Evolutionary conservation across 2,888 invertebrate genomes (phyloP), one percentile per base, ranked within the genome.

Genomic region (Laothoe populi): DNA sequence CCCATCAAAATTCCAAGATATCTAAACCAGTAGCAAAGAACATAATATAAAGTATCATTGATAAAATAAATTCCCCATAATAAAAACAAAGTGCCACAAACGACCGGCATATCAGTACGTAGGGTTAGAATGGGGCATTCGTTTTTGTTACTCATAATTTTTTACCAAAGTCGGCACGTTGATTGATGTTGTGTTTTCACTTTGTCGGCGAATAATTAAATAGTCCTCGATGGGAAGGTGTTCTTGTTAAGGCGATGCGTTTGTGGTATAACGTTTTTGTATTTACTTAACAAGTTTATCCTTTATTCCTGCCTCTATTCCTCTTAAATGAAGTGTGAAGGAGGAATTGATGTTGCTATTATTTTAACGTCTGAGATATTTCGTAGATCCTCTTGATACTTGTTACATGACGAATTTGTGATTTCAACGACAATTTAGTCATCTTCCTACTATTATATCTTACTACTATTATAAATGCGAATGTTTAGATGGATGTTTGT

Each of bases 191-290:
- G 66, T 79, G 77, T 82, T 80, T 76, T 82, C 75, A 70, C 82
- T 83, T 83, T 83, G 81, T 72, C 85, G 83, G 82, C 75, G 77
- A 81, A 80, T 82, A 84, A 85, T 83, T 84, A 81, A 85, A 84
- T 80, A 78, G 74, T 66, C 66, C 60, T 65, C 65, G 64, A 68
- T 66, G 72, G 65, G 66, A 70, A 67, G 67, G 66, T 61, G 64
- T 66, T 65, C 67, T 58, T 66, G 61, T 65, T 65, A 60, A 66
- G 60, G 44, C 59, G 53, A 40, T 2, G 60, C 46, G 38, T 19
- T 35, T 19, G 53, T 8, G 16, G 8, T 7, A 11, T n/a, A n/a
- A n/a, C n/a, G 19, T 11, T 19, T 35, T 19, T 31, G 31, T 31
- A 8, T 7, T 45, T 21, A 21, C 8, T 45, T 40, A n/a, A 19